phyloP scores from a whole-genome alignment of 2,888 invertebrate species.

The Drosophila meridiana region DNA sequence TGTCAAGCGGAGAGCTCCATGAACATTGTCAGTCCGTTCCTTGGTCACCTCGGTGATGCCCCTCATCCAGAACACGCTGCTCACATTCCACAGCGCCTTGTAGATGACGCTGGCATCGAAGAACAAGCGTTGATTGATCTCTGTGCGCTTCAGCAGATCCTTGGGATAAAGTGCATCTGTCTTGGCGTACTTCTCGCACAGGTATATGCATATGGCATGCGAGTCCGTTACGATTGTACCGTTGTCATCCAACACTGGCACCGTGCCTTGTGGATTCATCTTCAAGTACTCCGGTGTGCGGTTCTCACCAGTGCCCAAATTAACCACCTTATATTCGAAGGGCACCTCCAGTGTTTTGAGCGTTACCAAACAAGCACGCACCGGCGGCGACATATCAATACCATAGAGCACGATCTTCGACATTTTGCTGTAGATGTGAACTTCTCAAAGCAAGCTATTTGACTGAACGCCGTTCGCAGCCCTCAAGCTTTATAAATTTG shows the following conservation, averaged over 20 bases:
- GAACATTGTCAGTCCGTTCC: constrained; percentile 49
- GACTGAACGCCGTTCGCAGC: constrained; percentile 1
- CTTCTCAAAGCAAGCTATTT: background rate
- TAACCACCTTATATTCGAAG: constrained; percentile 72
- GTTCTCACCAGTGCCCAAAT: constrained; percentile 46
- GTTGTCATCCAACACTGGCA: constrained; percentile 63
- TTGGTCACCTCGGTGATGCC: constrained; percentile 47
- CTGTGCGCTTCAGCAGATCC: constrained; percentile 38
- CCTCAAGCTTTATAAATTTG: background rate
- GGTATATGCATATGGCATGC: constrained; percentile 47
- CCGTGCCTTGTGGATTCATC: constrained; percentile 86
- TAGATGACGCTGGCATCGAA: constrained; percentile 58
- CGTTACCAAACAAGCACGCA: constrained; percentile 87
- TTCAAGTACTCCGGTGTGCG: constrained; percentile 61
- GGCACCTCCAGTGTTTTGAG: constrained; percentile 87
- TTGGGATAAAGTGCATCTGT: constrained; percentile 45
- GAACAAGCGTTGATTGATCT: constrained; percentile 68
- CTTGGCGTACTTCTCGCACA: constrained; percentile 48
- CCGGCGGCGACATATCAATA: constrained; percentile 86
- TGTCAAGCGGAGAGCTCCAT: constrained; percentile 45
- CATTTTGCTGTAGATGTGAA: constrained; percentile 30
- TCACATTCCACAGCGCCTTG: constrained; percentile 40
- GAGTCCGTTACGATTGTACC: constrained; percentile 37
- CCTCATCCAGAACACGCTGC: constrained; percentile 26
- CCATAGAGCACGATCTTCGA: constrained; percentile 64